A percentile compares a stretch with the other conserved stretches of the same genome.
These are phyloP conservation scores for Erebia palarica DNA, from an alignment of 2,888 invertebrate genomes.

Conservation along the genomic window DNA sequence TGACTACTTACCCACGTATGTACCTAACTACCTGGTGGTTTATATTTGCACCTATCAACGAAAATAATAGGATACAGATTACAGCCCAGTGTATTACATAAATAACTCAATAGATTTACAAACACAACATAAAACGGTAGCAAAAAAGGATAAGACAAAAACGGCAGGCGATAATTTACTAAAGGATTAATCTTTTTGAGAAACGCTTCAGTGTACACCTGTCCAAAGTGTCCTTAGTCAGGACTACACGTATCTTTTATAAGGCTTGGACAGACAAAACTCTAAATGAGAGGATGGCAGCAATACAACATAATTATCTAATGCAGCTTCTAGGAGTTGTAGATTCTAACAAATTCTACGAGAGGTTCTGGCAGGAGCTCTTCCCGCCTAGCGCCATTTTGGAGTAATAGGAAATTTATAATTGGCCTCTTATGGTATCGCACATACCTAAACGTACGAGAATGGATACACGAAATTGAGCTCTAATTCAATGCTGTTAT, in stretches of 20 bases:
- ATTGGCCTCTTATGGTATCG: too few species aligned
- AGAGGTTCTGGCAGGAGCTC: too few species aligned
- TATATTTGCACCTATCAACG: background rate
- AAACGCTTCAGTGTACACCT: conserved; percentile 10
- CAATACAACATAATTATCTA: background rate
- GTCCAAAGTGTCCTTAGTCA: conserved; percentile 17
- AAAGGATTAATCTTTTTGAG: conserved; percentile 16
- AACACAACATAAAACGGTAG: background rate
- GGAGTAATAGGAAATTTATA: too few species aligned
- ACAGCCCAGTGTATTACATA: background rate
- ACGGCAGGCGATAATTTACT: conserved; percentile 13
- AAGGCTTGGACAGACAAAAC: background rate
- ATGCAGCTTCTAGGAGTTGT: too few species aligned
- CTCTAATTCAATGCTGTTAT: too few species aligned
- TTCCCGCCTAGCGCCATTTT: too few species aligned
- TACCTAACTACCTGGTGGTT: too few species aligned
- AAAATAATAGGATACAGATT: background rate
- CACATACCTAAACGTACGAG: too few species aligned
- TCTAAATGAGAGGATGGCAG: background rate
- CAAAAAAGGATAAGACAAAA: conserved; percentile 8
- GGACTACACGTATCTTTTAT: background rate
- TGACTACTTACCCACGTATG: too few species aligned
- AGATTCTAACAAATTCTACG: too few species aligned
- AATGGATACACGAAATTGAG: too few species aligned
- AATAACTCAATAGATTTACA: conserved; percentile 6